phyloP scores from a whole-genome alignment of 2,113 vertebrate species.

The Semicossyphus pulcher region DNA sequence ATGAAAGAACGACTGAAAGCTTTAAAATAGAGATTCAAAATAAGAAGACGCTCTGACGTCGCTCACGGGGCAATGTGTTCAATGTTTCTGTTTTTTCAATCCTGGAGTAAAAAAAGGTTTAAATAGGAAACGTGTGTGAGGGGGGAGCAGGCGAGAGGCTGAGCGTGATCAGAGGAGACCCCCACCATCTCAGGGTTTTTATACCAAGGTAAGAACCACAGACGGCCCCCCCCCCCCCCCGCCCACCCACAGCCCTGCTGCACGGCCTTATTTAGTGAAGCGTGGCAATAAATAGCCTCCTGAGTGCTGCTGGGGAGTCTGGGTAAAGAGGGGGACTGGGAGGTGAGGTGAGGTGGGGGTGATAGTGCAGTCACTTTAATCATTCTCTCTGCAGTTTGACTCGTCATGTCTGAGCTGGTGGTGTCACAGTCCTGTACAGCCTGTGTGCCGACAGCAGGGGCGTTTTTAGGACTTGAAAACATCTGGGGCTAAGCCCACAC shows the following conservation, averaged over 20 bases:
- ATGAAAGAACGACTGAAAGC: too few species aligned
- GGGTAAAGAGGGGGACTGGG: conserved; percentile 38
- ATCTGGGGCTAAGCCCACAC: too few species aligned
- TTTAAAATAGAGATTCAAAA: too few species aligned
- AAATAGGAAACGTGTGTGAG: conserved; percentile 1
- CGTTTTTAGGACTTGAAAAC: too few species aligned
- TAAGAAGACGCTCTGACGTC: too few species aligned
- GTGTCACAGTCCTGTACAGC: too few species aligned
- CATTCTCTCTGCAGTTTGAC: too few species aligned
- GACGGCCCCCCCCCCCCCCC: conserved; percentile 72
- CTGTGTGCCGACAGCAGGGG: too few species aligned
- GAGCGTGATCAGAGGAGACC: conserved; percentile 82
- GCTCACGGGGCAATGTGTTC: not conserved
- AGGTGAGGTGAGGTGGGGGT: conserved; percentile 41
- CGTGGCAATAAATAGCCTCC: conserved; percentile 95
- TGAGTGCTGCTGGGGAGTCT: conserved; percentile 80
- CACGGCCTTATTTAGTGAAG: conserved; percentile 98
- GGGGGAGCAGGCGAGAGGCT: conserved; percentile 31
- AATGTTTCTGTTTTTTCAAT: conserved; percentile 1
- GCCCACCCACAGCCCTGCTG: conserved; percentile 57
- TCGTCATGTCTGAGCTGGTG: too few species aligned
- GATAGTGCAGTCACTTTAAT: conserved; percentile 70
- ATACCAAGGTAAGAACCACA: conserved; percentile 88
- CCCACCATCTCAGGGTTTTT: conserved; percentile 89
- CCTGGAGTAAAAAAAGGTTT: conserved; percentile 17